These are phyloP conservation scores for Pterocles burchelli DNA, from an alignment of 2,113 vertebrate species.

Conservation along the genomic window DNA sequence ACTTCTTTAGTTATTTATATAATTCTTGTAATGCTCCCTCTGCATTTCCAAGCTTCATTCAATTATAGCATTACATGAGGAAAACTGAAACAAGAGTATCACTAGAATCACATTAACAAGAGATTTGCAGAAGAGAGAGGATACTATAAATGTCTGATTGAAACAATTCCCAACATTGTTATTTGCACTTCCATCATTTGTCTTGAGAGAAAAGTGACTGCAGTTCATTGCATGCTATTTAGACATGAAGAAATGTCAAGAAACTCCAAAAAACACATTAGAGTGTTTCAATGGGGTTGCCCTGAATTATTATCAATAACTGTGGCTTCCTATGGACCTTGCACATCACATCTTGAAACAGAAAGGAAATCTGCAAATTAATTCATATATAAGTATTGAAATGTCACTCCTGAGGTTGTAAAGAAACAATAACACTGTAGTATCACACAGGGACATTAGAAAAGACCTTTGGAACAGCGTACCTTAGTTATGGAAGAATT, in stretches of 20 bases:
- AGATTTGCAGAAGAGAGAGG: neutral
- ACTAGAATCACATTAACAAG: neutral
- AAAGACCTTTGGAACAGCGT: neutral
- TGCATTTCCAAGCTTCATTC: neutral
- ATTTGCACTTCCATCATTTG: neutral
- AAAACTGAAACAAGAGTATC: neutral
- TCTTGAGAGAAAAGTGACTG: neutral
- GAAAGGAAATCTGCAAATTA: neutral
- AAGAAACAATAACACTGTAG: neutral
- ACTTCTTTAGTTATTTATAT: neutral
- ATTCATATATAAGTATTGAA: neutral
- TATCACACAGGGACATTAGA: neutral
- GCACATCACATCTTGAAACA: neutral
- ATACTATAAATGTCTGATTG: neutral
- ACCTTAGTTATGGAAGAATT: neutral
- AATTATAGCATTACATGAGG: neutral
- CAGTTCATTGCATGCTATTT: neutral
- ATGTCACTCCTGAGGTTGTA: neutral
- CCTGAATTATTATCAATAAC: neutral
- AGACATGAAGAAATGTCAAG: neutral
- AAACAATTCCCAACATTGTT: neutral
- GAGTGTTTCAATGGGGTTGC: neutral
- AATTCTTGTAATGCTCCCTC: neutral
- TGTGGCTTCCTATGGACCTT: neutral
- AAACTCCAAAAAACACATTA: neutral